Evolutionary conservation across 2,113 vertebrate species (phyloP).

Genomic region (Heterotilapia buettikoferi): DNA sequence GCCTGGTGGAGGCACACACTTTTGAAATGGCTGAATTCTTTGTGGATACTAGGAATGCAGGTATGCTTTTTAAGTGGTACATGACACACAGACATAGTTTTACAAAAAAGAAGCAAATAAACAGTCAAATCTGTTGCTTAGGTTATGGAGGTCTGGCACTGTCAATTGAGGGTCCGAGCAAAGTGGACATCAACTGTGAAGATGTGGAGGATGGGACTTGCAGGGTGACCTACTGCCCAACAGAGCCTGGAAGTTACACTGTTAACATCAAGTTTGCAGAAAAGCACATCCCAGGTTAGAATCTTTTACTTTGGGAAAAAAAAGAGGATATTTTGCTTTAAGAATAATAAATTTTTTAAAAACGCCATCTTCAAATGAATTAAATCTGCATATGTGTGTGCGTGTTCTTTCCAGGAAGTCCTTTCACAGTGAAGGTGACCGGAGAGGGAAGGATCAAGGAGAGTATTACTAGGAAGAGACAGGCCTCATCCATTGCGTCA

Average conservation of each 20-base stretch:
- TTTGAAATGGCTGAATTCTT: slow-evolving; percentile 92
- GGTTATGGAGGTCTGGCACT: slow-evolving; percentile 92
- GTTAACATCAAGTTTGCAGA: slow-evolving; percentile 98
- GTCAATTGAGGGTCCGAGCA: slow-evolving; percentile 96
- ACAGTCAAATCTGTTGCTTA: slow-evolving; percentile 22
- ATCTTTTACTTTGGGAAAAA: neutral
- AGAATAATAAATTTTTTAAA: neutral
- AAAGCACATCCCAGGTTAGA: slow-evolving; percentile 88
- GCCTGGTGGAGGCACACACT: slow-evolving; percentile 84
- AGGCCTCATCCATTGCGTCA: slow-evolving; percentile 89
- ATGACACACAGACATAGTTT: rapidly evolving
- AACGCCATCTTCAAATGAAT: neutral
- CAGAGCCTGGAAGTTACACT: slow-evolving; percentile 90
- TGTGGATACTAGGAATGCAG: slow-evolving; percentile 92
- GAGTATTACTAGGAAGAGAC: slow-evolving; percentile 90
- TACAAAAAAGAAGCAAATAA: neutral
- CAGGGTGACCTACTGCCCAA: slow-evolving; percentile 94
- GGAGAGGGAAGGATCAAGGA: slow-evolving; percentile 95
- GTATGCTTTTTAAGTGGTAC: slow-evolving; percentile 48
- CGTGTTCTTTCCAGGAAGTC: slow-evolving; percentile 78
- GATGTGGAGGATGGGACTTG: slow-evolving; percentile 93
- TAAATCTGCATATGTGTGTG: neutral
- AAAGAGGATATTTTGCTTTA: neutral
- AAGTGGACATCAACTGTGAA: slow-evolving; percentile 97
- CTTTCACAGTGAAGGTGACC: slow-evolving; percentile 93